These are phyloP conservation scores for Oasisia sp. DNA, from an alignment of 2,888 invertebrate species.

Conservation along the genomic window DNA sequence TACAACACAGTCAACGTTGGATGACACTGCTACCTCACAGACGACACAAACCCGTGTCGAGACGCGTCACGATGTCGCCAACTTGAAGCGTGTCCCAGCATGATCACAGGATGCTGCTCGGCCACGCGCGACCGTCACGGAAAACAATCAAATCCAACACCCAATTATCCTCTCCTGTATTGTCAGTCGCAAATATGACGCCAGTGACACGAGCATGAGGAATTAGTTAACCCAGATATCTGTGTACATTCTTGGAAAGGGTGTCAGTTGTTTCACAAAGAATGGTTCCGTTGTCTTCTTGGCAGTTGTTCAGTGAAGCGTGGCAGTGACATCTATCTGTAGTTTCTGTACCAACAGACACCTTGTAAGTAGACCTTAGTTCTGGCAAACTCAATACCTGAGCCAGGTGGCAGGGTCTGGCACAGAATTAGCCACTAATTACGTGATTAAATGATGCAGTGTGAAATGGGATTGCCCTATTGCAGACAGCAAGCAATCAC, in stretches of 20 bases:
- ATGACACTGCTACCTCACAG: no score
- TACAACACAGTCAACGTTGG: not conserved
- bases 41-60: no score
- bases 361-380: no score
- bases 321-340: not conserved
- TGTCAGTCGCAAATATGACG: not conserved
- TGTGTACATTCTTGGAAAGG: not conserved
- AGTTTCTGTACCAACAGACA: not conserved
- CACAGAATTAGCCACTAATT: no score
- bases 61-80: no score
- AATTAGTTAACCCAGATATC: not conserved
- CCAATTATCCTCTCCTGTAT: conserved; percentile 1
- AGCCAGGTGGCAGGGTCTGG: no score
- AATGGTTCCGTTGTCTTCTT: not conserved
- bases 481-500: no score
- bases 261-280: not conserved
- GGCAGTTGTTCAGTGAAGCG: not conserved
- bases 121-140: not conserved
- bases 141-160: not conserved
- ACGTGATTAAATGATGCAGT: no score
- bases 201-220: not conserved
- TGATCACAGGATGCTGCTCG: no score
- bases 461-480: no score
- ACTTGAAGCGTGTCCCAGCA: no score
- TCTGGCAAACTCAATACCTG: no score